Base-by-base conservation (phyloP, 2,888 invertebrate species). In the Tetanocera ferruginea region DNA sequence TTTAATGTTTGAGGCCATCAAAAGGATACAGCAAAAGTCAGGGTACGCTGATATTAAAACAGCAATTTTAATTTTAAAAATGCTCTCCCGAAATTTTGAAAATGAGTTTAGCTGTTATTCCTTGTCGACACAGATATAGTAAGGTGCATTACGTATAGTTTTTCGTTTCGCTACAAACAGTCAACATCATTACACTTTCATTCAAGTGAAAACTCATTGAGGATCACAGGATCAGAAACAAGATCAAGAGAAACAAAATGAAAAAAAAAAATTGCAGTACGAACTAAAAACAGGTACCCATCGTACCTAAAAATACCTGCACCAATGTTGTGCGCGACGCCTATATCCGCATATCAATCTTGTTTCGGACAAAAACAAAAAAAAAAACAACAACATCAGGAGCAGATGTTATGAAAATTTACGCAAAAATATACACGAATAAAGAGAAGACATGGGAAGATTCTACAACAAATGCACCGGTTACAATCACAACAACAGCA, bases 401-500 rank as follows among this genome's bases (percentile, higher is more conserved):
- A 67, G 75, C 75, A 75, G 75, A 75, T 75, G 75, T 66, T 75
- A 66, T 34, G 52, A 67, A 75, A 55, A 67, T 66, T 66, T 75
- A 75, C 75, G 75, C 75, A 67, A 75, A 75, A 75, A 55, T 67
- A 55, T 28, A 75, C 51, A 34, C 25, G 34, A 23, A 55, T 52
- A 23, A 51, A 25, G 37, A 8, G 34, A 73, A 71, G 49, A 43
- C 37, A 37, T 60, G 37, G n/a, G 43, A 52, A 51, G 17, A 23
- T 37, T 17, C 34, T 23, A 67, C 71, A 51, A 34, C 14, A 37
- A 51, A 9, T 51, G 34, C 49, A 66, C 23, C 34, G 31, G 25
- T 51, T 3, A 49, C 34, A 51, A 64, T 9, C 5, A 17, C 23
- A 14, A 60, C 6, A 60, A 73, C 43, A 37, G 49, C 25, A 73